phyloP scores from a whole-genome alignment of 2,888 invertebrate species.

The Synanthedon formicaeformis region DNA sequence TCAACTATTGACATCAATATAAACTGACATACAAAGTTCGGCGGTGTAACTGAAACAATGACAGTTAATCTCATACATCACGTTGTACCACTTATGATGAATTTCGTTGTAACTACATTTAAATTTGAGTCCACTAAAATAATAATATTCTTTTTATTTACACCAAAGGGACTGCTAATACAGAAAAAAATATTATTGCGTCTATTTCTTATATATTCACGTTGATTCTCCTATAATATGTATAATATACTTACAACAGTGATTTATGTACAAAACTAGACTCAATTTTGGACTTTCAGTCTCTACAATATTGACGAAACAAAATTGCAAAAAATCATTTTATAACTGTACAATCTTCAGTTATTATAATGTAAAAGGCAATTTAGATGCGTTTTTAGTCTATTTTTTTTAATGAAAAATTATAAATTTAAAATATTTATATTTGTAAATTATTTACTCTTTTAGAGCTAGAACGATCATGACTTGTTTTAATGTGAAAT shows the following conservation, averaged over 20 bases:
- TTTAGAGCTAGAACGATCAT: not conserved
- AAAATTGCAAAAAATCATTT: slow-evolving; percentile 26
- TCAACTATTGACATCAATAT: not conserved
- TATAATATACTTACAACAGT: slow-evolving; percentile 60
- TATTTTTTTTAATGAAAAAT: not conserved
- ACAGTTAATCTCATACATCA: not conserved
- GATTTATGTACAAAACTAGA: slow-evolving; percentile 66
- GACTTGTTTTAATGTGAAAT: not conserved
- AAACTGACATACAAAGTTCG: not conserved
- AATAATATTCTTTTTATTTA: slow-evolving; percentile 52
- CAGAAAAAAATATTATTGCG: slow-evolving; percentile 53
- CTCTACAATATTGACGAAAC: slow-evolving; percentile 54
- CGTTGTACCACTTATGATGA: not conserved
- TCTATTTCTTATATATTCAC: slow-evolving; percentile 60
- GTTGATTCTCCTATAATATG: slow-evolving; percentile 46
- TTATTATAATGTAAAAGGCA: slow-evolving; percentile 54
- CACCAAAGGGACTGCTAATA: slow-evolving; percentile 54
- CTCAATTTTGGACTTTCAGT: slow-evolving; percentile 70
- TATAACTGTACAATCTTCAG: slow-evolving; percentile 34
- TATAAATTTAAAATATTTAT: not conserved
- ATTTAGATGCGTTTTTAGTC: slow-evolving; percentile 14
- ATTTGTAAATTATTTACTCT: not conserved
- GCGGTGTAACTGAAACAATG: too few relatives aligned
- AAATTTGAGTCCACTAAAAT: slow-evolving; percentile 32
- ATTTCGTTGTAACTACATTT: slow-evolving; percentile 35